Percentiles rank a stretch among this genome's conserved stretches.
phyloP scores from a whole-genome alignment of 2,797 vertebrate genomes.

The Liasis olivaceus region DNA sequence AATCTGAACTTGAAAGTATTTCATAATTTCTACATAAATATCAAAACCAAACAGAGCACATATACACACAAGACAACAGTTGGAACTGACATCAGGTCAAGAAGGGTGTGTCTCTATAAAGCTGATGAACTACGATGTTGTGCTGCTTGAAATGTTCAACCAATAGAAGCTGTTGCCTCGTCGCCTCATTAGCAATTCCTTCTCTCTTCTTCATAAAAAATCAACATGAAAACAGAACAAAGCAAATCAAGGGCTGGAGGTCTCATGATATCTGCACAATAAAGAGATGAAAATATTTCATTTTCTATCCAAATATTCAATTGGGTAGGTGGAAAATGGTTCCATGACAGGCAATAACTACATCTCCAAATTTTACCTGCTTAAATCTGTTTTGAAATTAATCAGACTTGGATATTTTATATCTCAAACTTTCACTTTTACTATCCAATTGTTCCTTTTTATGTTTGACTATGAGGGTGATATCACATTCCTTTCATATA shows the following conservation, averaged over 20 bases:
- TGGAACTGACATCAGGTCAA: constrained; percentile 12
- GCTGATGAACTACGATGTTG: constrained; percentile 54
- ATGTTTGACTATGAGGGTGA: background rate
- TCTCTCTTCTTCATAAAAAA: constrained; percentile 28
- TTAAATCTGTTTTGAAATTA: background rate
- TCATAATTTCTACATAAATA: background rate
- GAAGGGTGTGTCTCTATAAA: constrained; percentile 50
- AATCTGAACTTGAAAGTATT: background rate
- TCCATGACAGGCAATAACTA: background rate
- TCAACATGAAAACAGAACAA: constrained; percentile 3
- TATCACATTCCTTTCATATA: background rate
- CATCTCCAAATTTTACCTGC: background rate
- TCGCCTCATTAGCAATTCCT: constrained; percentile 56
- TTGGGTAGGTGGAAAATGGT: no score
- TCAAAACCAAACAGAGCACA: constrained; percentile 5
- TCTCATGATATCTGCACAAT: background rate
- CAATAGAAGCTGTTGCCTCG: constrained; percentile 59
- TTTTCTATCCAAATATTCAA: background rate
- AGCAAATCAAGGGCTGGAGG: background rate
- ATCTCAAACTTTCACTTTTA: background rate
- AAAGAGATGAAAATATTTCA: background rate
- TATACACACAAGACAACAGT: background rate
- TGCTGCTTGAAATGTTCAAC: constrained; percentile 69
- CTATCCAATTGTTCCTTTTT: background rate
- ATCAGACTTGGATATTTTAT: background rate